A percentile compares a stretch with the other conserved stretches of the same genome.
These are phyloP conservation scores for Lindbergichthys nudifrons DNA, from an alignment of 2,797 vertebrate genomes.

Conservation along the genomic window DNA sequence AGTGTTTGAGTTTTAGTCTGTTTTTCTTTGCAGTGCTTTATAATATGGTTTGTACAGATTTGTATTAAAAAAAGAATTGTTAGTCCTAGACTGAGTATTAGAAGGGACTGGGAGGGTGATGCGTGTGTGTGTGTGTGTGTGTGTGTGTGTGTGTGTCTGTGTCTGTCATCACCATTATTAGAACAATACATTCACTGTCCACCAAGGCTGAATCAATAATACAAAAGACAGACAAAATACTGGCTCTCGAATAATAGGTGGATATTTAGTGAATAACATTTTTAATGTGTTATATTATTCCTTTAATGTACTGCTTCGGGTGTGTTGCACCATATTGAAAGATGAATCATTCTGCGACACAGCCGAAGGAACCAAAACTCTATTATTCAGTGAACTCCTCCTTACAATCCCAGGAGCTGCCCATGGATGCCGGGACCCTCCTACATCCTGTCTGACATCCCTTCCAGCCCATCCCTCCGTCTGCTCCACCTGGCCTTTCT, in stretches of 20 bases:
- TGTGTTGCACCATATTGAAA: conserved; percentile 22
- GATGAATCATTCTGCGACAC: conserved; percentile 41
- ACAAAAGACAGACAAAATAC: conserved; percentile 1
- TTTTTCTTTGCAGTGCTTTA: background rate
- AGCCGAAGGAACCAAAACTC: conserved; percentile 21
- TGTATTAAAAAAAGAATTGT: background rate
- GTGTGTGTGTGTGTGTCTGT: background rate
- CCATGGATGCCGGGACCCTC: conserved; percentile 11
- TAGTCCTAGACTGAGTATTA: conserved; percentile 1
- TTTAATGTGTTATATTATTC: conserved; percentile 8
- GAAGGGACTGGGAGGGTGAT: background rate
- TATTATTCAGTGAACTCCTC: conserved; percentile 24
- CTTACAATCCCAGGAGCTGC: conserved; percentile 15
- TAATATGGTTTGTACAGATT: background rate
- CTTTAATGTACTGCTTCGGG: conserved; percentile 14
- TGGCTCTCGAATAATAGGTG: background rate
- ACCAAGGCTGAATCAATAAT: conserved; percentile 6
- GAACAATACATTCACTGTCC: background rate
- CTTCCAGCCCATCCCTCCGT: conserved; percentile 13
- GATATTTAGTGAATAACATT: background rate
- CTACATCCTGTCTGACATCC: conserved; percentile 14
- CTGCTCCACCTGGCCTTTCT: background rate
- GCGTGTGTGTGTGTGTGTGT: too few relatives aligned
- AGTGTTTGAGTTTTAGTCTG: background rate
- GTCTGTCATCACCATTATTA: background rate